Evolutionary conservation across 2,888 invertebrate species (phyloP).

Genomic region (Xylophagus ater): DNA sequence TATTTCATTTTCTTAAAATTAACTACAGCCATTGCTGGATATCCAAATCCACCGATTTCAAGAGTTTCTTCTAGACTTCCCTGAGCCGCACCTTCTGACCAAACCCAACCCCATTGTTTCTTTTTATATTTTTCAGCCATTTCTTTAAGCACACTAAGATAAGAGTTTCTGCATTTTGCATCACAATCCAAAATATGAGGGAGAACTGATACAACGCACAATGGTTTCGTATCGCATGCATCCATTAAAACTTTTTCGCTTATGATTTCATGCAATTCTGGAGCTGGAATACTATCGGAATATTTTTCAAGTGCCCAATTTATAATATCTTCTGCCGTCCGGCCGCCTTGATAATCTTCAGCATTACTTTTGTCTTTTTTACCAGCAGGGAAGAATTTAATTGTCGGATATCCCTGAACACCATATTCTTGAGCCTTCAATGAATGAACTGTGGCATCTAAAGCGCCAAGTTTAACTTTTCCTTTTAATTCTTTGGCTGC

Average conservation of each 20-base stretch:
- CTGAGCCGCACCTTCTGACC: constrained; percentile 89
- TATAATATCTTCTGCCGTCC: constrained; percentile 83
- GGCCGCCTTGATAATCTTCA: constrained; percentile 85
- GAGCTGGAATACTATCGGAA: constrained; percentile 78
- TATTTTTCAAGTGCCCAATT: constrained; percentile 78
- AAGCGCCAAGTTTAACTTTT: constrained; percentile 88
- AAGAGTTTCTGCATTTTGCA: constrained; percentile 81
- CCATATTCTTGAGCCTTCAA: constrained; percentile 70
- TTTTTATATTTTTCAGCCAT: constrained; percentile 87
- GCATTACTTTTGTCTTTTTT: constrained; percentile 56
- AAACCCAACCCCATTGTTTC: constrained; percentile 96
- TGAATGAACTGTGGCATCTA: constrained; percentile 91
- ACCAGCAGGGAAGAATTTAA: constrained; percentile 78
- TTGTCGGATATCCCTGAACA: constrained; percentile 92
- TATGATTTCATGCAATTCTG: constrained; percentile 67
- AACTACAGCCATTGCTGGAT: constrained; percentile 95
- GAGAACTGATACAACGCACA: constrained; percentile 84
- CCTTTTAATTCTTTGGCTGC: constrained; percentile 93
- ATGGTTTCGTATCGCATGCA: constrained; percentile 74
- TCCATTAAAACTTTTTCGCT: constrained; percentile 52
- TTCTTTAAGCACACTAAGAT: constrained; percentile 57
- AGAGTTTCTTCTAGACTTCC: constrained; percentile 71
- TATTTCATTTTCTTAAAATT: constrained; percentile 96
- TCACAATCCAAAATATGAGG: constrained; percentile 96
- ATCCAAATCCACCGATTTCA: constrained; percentile 96